Base-by-base conservation (phyloP, 2,797 vertebrate species). In the Phoxinus dragarum region DNA sequence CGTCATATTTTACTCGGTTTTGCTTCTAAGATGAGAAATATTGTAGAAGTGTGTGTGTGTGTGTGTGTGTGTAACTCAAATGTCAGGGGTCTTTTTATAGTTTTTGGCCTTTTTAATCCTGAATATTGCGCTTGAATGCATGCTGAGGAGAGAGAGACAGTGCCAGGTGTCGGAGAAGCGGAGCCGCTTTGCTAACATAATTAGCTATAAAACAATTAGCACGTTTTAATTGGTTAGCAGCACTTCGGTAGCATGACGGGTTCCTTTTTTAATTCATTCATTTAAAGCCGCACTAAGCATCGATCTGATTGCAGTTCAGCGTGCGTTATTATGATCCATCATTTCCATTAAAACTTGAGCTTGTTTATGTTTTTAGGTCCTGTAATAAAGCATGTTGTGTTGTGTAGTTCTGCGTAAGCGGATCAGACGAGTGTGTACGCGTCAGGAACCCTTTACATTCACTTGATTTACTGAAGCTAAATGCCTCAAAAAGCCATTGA, bases 111-210 rank as follows among this genome's bases (percentile, higher is more conserved):
- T 61, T 54, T 42, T 23, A 54, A 54, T 9, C 4, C n/a, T 44
- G 12, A 71, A 72, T 72, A 31, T 56, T 31, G 56, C 9, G 6
- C 49, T 69, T 82, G 38, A 61, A 44, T 40, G 17, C 36, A 56
- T 42, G 52, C 54, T 16, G 68, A 38, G 11, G 49, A 40, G 68
- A 17, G 81, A 82, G 81, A 82, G 80, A 61, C 80, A 6, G 42
- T 27, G 67, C 31, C 47, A 79, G 77, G 47, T 66, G 77, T 47
- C 80, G 40, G 49, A 6, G 38, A 72, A 73, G 54, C 6, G 78
- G 54, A 82, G 52, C 10, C 2, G 71, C 27, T 47, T 82, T 64
- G 49, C 81, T 82, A 42, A 61, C 12, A 23, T 38, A 47, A 64
- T 73, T 61, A 82, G 19, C 38, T 23, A 47, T 64, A 10, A 74